These are phyloP conservation scores for Hydraecia micacea DNA, from an alignment of 2,888 invertebrate species.

Conservation along the genomic window DNA sequence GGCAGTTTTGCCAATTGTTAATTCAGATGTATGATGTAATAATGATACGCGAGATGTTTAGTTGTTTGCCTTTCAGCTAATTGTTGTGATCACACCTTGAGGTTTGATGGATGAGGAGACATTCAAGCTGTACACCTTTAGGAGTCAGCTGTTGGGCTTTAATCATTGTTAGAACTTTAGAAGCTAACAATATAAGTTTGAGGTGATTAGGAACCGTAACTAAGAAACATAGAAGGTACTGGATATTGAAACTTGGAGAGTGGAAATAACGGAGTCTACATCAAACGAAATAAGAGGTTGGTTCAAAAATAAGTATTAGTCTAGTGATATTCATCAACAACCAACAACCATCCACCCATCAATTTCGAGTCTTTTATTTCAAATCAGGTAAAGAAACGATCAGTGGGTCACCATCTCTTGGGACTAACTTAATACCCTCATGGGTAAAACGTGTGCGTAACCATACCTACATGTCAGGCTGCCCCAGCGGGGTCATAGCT, in stretches of 20 bases:
- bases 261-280: not conserved
- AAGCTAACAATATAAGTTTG: not conserved
- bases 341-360: not conserved
- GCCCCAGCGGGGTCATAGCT: slow-evolving; percentile 2
- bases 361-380: not conserved
- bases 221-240: not conserved
- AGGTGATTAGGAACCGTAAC: slow-evolving; percentile 10
- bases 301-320: not conserved
- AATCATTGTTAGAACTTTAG: slow-evolving; percentile 13
- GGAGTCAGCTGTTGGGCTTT: slow-evolving; percentile 26
- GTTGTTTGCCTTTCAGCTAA: slow-evolving; percentile 40
- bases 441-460: slow-evolving; percentile 11
- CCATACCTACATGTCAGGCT: slow-evolving; percentile 1
- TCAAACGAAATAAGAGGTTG: not conserved
- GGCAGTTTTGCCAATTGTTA: slow-evolving; percentile 37
- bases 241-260: not conserved
- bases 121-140: slow-evolving; percentile 32
- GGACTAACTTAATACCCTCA: slow-evolving; percentile 10
- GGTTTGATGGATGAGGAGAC: slow-evolving; percentile 39
- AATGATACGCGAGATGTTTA: slow-evolving; percentile 32
- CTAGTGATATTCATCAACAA: not conserved
- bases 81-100: slow-evolving; percentile 58
- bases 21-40: slow-evolving; percentile 40
- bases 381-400: slow-evolving; percentile 37
- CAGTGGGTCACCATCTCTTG: slow-evolving; percentile 1